phyloP scores from a whole-genome alignment of 2,888 invertebrate species.

The Oegoconia quadripuncta region DNA sequence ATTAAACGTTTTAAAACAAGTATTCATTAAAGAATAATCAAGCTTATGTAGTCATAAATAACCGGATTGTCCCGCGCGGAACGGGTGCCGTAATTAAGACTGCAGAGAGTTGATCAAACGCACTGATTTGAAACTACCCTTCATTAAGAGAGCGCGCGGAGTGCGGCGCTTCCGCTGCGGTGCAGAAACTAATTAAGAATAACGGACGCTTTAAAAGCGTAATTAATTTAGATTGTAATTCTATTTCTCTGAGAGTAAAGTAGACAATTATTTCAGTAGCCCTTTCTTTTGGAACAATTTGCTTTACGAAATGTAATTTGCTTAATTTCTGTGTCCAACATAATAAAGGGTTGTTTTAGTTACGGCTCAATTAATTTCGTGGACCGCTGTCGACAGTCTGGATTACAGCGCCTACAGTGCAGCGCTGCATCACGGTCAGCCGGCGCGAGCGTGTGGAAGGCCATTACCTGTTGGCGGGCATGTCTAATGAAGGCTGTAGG shows the following conservation, averaged over 20 bases:
- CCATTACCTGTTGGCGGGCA: constrained; percentile 49
- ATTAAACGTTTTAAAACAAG: constrained; percentile 81
- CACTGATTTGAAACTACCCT: constrained; percentile 79
- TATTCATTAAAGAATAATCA: constrained; percentile 81
- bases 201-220: constrained; percentile 80
- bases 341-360: constrained; percentile 45
- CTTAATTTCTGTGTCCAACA: constrained; percentile 71
- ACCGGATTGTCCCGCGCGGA: constrained; percentile 78
- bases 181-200: constrained; percentile 80
- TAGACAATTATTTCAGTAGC: constrained; percentile 78
- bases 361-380: constrained; percentile 33
- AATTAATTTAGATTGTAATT: constrained; percentile 80
- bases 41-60: constrained; percentile 81
- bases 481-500: constrained; percentile 53
- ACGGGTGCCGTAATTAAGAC: constrained; percentile 78
- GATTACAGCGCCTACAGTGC: constrained; percentile 6
- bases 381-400: constrained; percentile 18
- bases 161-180: constrained; percentile 72
- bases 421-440: constrained; percentile 5
- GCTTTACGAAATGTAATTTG: constrained; percentile 72
- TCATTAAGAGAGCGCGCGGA: constrained; percentile 73
- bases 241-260: constrained; percentile 77
- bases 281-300: constrained; percentile 76
- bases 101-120: constrained; percentile 80
- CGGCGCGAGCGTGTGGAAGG: constrained; percentile 39